Evolutionary conservation across 2,888 invertebrate species (phyloP).

Genomic region (Syritta pipiens): DNA sequence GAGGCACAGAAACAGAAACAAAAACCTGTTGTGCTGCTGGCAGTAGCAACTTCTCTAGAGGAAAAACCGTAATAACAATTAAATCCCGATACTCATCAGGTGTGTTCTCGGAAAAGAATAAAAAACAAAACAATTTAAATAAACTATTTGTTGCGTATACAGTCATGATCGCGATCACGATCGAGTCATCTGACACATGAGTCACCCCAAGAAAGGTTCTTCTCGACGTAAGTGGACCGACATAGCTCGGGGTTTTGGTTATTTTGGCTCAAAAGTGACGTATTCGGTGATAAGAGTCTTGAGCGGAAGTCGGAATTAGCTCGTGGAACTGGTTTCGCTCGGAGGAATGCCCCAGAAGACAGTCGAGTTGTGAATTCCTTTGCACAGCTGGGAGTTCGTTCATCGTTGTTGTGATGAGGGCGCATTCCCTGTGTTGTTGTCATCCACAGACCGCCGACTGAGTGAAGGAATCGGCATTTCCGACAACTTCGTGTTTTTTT

Average conservation of each 20-base stretch:
- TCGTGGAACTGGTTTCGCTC: slow-evolving; percentile 18
- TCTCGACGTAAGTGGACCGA: slow-evolving; percentile 4
- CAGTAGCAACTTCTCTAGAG: slow-evolving; percentile 25
- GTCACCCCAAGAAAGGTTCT: slow-evolving; percentile 30
- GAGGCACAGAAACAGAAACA: slow-evolving; percentile 9
- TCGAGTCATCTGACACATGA: slow-evolving; percentile 45
- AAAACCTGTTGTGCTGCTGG: slow-evolving; percentile 16
- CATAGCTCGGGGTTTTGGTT: no score
- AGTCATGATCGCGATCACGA: background rate
- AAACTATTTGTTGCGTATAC: slow-evolving; percentile 22
- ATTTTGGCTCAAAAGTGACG: no score
- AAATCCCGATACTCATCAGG: slow-evolving; percentile 19
- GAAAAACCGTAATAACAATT: slow-evolving; percentile 56
- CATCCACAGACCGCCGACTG: no score
- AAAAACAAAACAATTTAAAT: slow-evolving; percentile 25
- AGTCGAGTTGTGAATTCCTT: no score
- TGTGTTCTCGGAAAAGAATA: no score
- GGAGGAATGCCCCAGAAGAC: no score
- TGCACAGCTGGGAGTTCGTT: no score
- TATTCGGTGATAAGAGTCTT: no score
- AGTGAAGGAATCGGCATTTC: no score
- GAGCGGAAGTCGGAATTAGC: slow-evolving; percentile 2
- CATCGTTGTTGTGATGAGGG: no score
- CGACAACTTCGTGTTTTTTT: no score
- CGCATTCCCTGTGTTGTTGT: no score